phyloP scores from a whole-genome alignment of 53 echinoderm and acorn worm species.

The Echinometra lucunter region DNA sequence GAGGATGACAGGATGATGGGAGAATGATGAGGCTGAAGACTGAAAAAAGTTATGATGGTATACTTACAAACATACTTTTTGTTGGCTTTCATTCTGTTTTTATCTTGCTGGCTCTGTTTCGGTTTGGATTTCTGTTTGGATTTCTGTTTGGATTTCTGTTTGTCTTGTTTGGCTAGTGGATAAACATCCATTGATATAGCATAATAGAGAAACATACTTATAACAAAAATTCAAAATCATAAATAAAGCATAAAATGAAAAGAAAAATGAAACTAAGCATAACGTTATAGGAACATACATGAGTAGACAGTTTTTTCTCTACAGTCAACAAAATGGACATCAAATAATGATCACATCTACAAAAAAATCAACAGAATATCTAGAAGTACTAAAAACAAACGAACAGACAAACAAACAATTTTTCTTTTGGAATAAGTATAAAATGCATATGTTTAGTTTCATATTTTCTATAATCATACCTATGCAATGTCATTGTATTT shows the following conservation, averaged over 20 bases:
- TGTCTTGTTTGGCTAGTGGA: constrained; percentile 1
- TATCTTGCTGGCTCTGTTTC: not conserved
- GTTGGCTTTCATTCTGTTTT: constrained; percentile 35
- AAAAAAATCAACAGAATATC: no score
- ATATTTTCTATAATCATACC: no score
- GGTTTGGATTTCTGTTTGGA: not conserved
- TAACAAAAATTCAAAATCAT: not conserved
- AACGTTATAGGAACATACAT: no score
- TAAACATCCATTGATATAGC: not conserved
- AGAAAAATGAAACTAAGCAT: not conserved
- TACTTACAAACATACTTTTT: constrained; percentile 28
- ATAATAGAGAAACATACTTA: not conserved
- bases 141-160: not conserved
- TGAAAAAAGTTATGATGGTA: not conserved
- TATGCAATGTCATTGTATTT: no score
- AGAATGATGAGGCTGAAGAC: not conserved
- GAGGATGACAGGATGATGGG: not conserved
- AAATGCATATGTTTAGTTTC: no score
- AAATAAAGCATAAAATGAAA: not conserved
- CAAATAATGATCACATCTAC: no score
- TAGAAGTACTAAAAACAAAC: no score
- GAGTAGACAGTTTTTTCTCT: no score
- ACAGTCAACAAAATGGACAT: no score
- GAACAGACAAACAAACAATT: no score
- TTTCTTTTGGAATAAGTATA: no score